These are phyloP conservation scores for Microcebus jonahi DNA, from an alignment of 2,113 vertebrate species.

Conservation along the genomic window DNA sequence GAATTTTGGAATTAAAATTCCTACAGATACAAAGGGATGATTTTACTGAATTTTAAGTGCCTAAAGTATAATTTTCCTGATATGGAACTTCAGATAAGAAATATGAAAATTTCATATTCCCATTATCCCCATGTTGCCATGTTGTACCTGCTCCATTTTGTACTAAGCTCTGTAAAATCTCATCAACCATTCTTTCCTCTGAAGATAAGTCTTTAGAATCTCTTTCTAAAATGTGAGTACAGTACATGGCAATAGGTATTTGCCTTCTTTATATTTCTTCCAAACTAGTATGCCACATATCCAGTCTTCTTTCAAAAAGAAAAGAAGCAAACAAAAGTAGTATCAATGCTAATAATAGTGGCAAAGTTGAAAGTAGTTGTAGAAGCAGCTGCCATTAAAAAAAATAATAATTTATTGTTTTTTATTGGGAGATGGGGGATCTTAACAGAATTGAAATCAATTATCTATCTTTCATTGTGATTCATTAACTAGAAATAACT, in stretches of 20 bases:
- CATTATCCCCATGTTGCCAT: background rate
- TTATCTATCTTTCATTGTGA: background rate
- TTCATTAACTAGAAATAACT: background rate
- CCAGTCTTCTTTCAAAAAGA: background rate
- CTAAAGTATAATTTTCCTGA: background rate
- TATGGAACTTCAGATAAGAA: background rate
- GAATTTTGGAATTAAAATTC: background rate
- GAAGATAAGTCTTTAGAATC: background rate
- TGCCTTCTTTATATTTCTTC: background rate
- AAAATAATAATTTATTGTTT: background rate
- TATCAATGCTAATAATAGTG: background rate
- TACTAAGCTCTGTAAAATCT: too few relatives aligned
- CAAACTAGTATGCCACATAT: background rate
- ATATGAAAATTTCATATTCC: background rate
- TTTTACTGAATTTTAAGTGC: background rate
- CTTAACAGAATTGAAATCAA: background rate
- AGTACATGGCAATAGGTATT: background rate
- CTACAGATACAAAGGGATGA: background rate
- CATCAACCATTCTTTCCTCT: background rate
- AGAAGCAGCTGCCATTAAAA: background rate
- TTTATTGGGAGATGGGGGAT: background rate
- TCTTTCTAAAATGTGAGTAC: background rate
- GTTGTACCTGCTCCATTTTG: background rate
- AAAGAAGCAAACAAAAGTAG: background rate
- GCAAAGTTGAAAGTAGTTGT: background rate